phyloP scores from a whole-genome alignment of 1,140 invertebrate species.

The Halyomorpha halys region DNA sequence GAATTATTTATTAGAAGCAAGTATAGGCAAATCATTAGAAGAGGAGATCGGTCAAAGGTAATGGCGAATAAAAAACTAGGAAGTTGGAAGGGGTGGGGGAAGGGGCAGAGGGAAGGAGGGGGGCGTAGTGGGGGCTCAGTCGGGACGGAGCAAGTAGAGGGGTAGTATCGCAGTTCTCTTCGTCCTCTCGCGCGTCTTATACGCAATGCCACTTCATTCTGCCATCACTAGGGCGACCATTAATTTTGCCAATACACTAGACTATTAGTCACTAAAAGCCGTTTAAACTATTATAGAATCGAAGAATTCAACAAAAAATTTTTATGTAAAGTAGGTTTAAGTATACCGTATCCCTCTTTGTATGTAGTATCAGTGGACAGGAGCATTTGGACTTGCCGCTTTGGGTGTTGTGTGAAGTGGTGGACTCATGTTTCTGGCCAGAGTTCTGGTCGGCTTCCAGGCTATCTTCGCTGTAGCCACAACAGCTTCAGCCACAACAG shows the following conservation, averaged over 20 bases:
- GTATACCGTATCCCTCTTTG: neutral
- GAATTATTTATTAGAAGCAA: no score
- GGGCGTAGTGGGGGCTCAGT: neutral
- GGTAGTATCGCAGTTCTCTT: neutral
- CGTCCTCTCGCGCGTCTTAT: conserved; percentile 5
- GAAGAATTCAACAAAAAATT: neutral
- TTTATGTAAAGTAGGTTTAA: neutral
- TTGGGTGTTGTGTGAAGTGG: neutral
- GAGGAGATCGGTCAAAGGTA: conserved; percentile 11
- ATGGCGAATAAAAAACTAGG: conserved; percentile 8
- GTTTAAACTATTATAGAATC: neutral
- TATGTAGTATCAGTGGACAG: neutral
- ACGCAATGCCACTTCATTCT: neutral
- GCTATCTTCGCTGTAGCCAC: conserved; percentile 10
- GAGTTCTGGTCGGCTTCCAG: neutral
- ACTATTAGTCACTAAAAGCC: neutral
- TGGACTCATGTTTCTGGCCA: conserved; percentile 1
- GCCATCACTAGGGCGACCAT: neutral
- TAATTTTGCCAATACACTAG: neutral
- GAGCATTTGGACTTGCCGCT: neutral
- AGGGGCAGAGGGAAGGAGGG: neutral
- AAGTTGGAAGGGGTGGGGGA: neutral
- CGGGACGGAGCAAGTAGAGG: conserved; percentile 1
- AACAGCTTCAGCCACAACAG: conserved; percentile 8
- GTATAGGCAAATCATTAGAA: neutral